phyloP scores from a whole-genome alignment of 2,888 invertebrate genomes.

The Mechanitis mazaeus region DNA sequence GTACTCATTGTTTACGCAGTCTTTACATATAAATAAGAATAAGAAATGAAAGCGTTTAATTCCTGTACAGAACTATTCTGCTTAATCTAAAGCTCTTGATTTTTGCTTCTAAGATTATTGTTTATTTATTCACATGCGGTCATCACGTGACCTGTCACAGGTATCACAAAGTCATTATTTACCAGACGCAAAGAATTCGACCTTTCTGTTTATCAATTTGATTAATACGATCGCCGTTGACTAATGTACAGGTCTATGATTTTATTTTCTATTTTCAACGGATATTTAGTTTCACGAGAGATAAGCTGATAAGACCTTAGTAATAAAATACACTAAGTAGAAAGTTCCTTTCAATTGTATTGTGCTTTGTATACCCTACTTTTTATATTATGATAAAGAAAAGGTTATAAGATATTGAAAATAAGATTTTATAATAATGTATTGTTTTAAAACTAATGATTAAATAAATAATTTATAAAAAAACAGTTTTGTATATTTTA shows the following conservation, averaged over 20 bases:
- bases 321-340: constrained; percentile 11
- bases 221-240: constrained; percentile 35
- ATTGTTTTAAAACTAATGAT: too few relatives aligned
- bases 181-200: constrained; percentile 33
- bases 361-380: too few relatives aligned
- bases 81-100: too few relatives aligned
- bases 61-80: too few relatives aligned
- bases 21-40: constrained; percentile 1
- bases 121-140: too few relatives aligned
- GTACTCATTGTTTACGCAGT: constrained; percentile 2
- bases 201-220: constrained; percentile 40
- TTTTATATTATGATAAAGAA: too few relatives aligned
- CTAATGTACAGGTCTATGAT: constrained; percentile 32
- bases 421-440: too few relatives aligned
- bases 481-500: too few relatives aligned
- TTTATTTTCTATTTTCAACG: constrained; percentile 21
- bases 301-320: constrained; percentile 6
- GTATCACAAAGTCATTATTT: constrained; percentile 35
- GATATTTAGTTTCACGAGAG: constrained; percentile 20
- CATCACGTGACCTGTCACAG: constrained; percentile 35
- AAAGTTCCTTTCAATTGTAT: constrained; percentile 16
- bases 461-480: too few relatives aligned
- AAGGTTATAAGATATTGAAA: too few relatives aligned
- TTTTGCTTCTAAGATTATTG: too few relatives aligned
- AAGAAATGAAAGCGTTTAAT: too few relatives aligned